Percentiles rank a stretch among this genome's conserved stretches.
These are phyloP conservation scores for Pluvialis apricaria DNA, from an alignment of 2,113 vertebrate species.

Conservation along the genomic window DNA sequence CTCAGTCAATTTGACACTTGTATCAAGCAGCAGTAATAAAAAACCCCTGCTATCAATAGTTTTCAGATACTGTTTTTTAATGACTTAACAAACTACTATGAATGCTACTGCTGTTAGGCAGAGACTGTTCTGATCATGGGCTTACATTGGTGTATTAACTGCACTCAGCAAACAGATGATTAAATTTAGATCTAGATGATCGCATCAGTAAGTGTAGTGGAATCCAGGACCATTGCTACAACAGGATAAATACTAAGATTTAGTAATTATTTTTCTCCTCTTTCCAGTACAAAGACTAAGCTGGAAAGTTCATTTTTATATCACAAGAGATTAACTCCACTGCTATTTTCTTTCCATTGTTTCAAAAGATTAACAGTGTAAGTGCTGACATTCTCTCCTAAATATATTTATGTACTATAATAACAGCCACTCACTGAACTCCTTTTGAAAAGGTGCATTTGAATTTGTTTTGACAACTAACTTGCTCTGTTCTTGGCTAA, in stretches of 20 bases:
- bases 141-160: background rate
- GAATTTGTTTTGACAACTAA: slow-evolving; percentile 49
- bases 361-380: slow-evolving; percentile 48
- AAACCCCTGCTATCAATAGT: background rate
- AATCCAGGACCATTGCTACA: background rate
- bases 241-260: background rate
- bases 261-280: slow-evolving; percentile 25
- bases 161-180: background rate
- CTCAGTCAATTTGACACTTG: background rate
- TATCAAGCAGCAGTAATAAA: background rate
- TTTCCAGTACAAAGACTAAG: slow-evolving; percentile 3
- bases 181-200: background rate
- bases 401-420: background rate
- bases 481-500: slow-evolving; percentile 11
- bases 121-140: background rate
- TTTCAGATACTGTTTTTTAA: slow-evolving; percentile 3
- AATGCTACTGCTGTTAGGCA: background rate
- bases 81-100: background rate
- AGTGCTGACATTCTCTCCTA: slow-evolving; percentile 25
- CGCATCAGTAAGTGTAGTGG: background rate
- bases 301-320: slow-evolving; percentile 31
- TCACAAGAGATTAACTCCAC: slow-evolving; percentile 9
- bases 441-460: slow-evolving; percentile 24
- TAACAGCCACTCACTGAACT: background rate
- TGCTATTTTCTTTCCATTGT: slow-evolving; percentile 11